Evolutionary conservation across 2,888 invertebrate genomes (phyloP).

Genomic region (Baronia brevicornis): DNA sequence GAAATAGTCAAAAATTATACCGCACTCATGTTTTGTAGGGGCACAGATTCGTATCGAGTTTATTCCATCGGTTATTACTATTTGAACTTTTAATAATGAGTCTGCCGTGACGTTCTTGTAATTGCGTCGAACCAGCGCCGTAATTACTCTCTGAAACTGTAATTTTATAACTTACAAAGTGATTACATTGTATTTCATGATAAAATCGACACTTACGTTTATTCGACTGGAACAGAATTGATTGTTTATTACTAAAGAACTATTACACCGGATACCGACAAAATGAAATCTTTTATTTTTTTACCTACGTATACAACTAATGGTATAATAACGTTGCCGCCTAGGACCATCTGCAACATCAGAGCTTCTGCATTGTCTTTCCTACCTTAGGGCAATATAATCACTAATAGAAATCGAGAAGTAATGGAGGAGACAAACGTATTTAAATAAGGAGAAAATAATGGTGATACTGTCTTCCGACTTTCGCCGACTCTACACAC

Average conservation of each 20-base stretch:
- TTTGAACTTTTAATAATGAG: conserved; percentile 66
- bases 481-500: too few species aligned
- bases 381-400: too few species aligned
- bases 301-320: too few species aligned
- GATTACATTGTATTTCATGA: conserved; percentile 33
- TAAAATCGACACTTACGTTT: conserved; percentile 19
- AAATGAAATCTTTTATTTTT: conserved; percentile 9
- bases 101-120: conserved; percentile 35
- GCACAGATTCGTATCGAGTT: conserved; percentile 54
- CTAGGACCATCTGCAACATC: too few species aligned
- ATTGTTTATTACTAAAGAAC: conserved; percentile 11
- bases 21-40: conserved; percentile 50
- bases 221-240: conserved; percentile 9
- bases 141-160: conserved; percentile 35
- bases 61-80: conserved; percentile 55
- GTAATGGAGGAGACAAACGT: too few species aligned
- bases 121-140: conserved; percentile 30
- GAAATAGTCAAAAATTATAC: conserved; percentile 59
- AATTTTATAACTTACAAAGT: conserved; percentile 51
- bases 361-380: too few species aligned
- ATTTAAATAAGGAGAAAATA: too few species aligned
- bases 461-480: too few species aligned
- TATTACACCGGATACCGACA: conserved; percentile 8
- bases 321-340: too few species aligned
- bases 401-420: too few species aligned